Evolutionary conservation across 2,113 vertebrate species (phyloP).

Genomic region (Ictalurus punctatus): DNA sequence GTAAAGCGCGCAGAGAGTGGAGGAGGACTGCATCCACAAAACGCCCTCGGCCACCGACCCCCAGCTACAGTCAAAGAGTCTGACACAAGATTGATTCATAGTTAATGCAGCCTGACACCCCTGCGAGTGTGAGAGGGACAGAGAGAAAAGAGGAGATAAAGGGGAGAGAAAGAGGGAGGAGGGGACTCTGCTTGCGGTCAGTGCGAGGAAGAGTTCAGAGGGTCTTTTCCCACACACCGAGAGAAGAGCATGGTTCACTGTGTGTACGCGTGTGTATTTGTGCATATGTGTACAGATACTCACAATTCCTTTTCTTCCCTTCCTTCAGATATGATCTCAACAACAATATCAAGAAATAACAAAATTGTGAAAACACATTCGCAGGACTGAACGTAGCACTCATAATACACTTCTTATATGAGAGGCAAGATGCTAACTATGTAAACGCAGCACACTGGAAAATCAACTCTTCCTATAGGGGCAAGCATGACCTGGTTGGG

Average conservation of each 20-base stretch:
- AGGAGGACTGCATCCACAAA: constrained; percentile 69
- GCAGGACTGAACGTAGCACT: not conserved
- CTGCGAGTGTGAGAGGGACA: constrained; percentile 72
- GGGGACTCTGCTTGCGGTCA: constrained; percentile 70
- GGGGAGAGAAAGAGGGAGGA: constrained; percentile 64
- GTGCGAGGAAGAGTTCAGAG: constrained; percentile 70
- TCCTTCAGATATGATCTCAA: not conserved
- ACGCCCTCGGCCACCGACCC: constrained; percentile 71
- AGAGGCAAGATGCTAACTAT: no score
- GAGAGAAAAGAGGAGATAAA: constrained; percentile 75
- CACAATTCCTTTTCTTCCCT: not conserved
- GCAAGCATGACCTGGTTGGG: not conserved
- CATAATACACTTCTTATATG: not conserved
- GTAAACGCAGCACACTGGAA: not conserved
- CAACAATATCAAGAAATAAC: not conserved
- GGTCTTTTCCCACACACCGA: constrained; percentile 73
- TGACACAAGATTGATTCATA: constrained; percentile 81
- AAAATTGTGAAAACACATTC: not conserved
- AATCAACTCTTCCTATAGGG: not conserved
- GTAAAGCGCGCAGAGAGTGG: constrained; percentile 57
- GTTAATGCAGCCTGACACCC: constrained; percentile 79
- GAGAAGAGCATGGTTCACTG: constrained; percentile 28
- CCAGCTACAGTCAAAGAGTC: constrained; percentile 80
- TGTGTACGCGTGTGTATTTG: no score
- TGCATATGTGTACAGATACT: not conserved